Evolutionary conservation across 2,797 vertebrate species (phyloP).

Genomic region (Enteromius argenteus): DNA sequence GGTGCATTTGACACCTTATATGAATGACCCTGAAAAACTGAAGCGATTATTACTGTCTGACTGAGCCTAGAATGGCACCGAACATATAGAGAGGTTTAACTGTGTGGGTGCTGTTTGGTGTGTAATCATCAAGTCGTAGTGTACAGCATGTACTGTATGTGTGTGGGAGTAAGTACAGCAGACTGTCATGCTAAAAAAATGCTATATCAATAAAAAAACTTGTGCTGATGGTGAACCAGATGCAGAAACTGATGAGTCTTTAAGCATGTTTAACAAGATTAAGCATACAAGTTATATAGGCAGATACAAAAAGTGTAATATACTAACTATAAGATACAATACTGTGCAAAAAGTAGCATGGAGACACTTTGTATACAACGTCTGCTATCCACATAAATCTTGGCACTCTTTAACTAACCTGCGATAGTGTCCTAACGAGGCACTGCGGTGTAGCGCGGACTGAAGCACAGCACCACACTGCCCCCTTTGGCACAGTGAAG

Average conservation of each 20-base stretch:
- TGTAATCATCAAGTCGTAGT: constrained; percentile 30
- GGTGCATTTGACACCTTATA: constrained; percentile 28
- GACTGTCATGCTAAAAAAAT: constrained; percentile 29
- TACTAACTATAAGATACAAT: not conserved
- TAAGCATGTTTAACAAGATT: not conserved
- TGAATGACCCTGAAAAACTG: constrained; percentile 33
- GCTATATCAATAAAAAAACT: constrained; percentile 32
- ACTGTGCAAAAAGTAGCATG: not conserved
- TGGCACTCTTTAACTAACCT: not conserved
- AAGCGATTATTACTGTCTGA: constrained; percentile 20
- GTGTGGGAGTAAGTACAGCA: constrained; percentile 50
- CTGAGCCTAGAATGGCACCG: constrained; percentile 13
- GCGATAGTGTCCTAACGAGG: not conserved
- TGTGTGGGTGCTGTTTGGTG: constrained; percentile 29
- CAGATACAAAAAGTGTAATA: not conserved
- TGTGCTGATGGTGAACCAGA: constrained; percentile 26
- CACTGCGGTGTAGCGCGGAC: not conserved
- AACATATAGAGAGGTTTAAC: constrained; percentile 16
- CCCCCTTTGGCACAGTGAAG: constrained; percentile 62
- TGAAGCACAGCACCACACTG: constrained; percentile 59
- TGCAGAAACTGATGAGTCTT: constrained; percentile 25
- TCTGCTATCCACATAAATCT: not conserved
- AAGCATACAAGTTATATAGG: not conserved
- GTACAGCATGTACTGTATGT: constrained; percentile 5
- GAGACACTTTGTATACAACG: not conserved